Base-by-base conservation (phyloP, 2,797 vertebrate species). In the Megaceryle alcyon region DNA sequence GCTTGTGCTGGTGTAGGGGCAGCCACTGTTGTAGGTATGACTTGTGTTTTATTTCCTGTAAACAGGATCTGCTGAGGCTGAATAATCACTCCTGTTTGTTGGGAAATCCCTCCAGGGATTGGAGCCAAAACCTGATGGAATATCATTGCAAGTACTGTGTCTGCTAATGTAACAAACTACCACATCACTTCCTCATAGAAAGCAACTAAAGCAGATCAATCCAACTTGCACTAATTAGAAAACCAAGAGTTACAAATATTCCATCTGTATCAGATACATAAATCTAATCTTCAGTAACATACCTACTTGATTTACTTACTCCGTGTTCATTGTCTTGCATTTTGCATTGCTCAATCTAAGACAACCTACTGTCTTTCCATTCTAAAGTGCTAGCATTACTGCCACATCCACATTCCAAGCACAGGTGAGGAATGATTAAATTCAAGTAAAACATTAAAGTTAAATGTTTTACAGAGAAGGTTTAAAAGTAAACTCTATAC, bases 51-150 rank as follows among this genome's bases (percentile, higher is more conserved):
- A 97, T 99, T 99, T 96, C 99, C 99, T 81, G 99, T 98, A 93
- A 99, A 98, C 92, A 99, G 98, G 82, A 99, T 99, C 98, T 99
- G 99, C 97, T 99, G 99, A 10, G 99, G 99, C 97, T 99, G 99
- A 94, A 99, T 99, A 97, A 99, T 99, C 94, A 99, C 99, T 82
- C 99, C 99, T 5, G 99, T 98, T 96, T 99, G 99, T 97, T 99
- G 99, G 49, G 99, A 96, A 86, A 99, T 98, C 31, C 98, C 98
- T 96, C 99, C 99, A 95, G 99, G 99, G 91, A 99, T 97, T 91
- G 99, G 99, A 94, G 99, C 95, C 97, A 99, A 97, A 78, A 99
- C 99, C 99, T 99, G 96, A 69, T 44, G 90, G 88, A 95, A 96
- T 33, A 93, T 14, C 68, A 93, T 44, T 28, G 8, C 37, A 94